Evolutionary conservation across 2,113 vertebrate genomes (phyloP), one percentile per base, ranked within the genome.

Genomic region (Pituophis catenifer): DNA sequence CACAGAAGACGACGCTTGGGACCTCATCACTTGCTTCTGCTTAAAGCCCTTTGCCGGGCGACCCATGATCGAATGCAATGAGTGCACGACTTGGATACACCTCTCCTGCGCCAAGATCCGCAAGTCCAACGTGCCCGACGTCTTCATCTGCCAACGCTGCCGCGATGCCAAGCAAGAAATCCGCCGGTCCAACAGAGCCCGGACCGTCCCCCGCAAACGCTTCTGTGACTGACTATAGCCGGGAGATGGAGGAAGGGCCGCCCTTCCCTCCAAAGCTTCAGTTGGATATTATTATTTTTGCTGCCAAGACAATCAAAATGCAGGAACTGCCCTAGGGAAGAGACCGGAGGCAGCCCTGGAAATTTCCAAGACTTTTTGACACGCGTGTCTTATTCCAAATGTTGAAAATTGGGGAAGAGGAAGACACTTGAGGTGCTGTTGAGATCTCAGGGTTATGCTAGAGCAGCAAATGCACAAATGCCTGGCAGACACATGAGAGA

Each of bases 61-160:
- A 87, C 99, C 99, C 89, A 99, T 99, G 99, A 99, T 99, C 0
- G 99, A 99, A 96, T 99, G 99, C 92, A 99, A 98, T 0, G 98
- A 99, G 92, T 99, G 99, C 1, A 97, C 98, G 93, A 99, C 99
- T 96, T 99, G 99, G 99, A 98, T 99, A 93, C 99, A 99, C 97
- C 98, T 99, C 97, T 99, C 99, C 0, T 99, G 99, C 86, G 99
- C 99, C 38, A 99, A 99, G 97, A 99, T 99, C 96, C 99, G 99
- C 91, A 99, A 99, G 94, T 99, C 99, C 97, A 99, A 99, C 0
- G 99, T 99, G 94, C 99, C 99, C 3, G 99, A 99, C 97, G 98
- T 99, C 91, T 99, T 99, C 88, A 98, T 99, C 96, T 99, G 99
- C 97, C 99, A 99, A 97, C 98, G 98, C 95, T 99, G 99, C 98